Evolutionary conservation across 2,888 invertebrate species (phyloP).

Genomic region (Catocala fraxini): DNA sequence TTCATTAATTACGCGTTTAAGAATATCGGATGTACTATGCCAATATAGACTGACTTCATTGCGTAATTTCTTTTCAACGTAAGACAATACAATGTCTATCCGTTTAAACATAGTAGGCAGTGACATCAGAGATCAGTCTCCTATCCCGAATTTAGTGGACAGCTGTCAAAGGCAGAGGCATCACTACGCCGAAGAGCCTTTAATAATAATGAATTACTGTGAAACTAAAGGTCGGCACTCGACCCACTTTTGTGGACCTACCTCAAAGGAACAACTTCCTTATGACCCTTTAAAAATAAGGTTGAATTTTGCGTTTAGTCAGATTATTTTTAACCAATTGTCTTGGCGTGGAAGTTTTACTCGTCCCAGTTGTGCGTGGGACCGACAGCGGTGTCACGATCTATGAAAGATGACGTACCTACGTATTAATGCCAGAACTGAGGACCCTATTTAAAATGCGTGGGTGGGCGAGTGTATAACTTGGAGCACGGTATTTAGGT

Average conservation of each 20-base stretch:
- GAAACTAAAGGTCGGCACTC: conserved; percentile 35
- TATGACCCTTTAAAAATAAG: not conserved
- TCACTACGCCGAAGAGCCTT: conserved; percentile 35
- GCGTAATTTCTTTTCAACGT: too few relatives aligned
- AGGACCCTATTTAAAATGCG: not conserved
- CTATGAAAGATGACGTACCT: conserved; percentile 50
- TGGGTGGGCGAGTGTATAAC: too few relatives aligned
- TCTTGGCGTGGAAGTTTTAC: conserved; percentile 45
- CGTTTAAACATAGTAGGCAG: not conserved
- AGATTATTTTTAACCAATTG: conserved; percentile 48
- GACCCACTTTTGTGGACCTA: conserved; percentile 29
- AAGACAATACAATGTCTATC: too few relatives aligned
- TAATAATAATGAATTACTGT: conserved; percentile 50
- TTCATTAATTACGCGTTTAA: too few relatives aligned
- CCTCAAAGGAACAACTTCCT: conserved; percentile 8
- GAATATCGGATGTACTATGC: too few relatives aligned
- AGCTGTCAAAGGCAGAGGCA: conserved; percentile 40
- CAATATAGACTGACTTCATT: too few relatives aligned
- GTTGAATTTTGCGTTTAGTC: conserved; percentile 13
- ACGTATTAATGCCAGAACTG: conserved; percentile 26
- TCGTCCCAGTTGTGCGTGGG: conserved; percentile 46
- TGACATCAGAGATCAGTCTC: conserved; percentile 12
- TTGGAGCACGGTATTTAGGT: too few relatives aligned
- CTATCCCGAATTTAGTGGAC: conserved; percentile 16
- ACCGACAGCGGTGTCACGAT: conserved; percentile 44